phyloP scores from a whole-genome alignment of 2,113 vertebrate species.

The Grallaria varia region DNA sequence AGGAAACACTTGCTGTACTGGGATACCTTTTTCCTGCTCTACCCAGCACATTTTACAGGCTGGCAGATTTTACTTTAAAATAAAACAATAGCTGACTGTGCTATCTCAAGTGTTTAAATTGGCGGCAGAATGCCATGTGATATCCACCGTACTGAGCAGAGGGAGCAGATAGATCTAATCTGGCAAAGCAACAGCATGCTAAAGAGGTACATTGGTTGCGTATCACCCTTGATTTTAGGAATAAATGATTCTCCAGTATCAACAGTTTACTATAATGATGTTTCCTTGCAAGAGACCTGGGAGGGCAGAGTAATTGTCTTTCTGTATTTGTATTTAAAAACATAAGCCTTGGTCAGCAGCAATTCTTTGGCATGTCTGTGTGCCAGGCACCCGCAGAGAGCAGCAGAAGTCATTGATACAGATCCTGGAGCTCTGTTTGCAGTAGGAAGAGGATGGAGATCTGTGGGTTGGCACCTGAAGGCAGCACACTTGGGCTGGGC shows the following conservation, averaged over 20 bases:
- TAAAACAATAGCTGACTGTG: background rate
- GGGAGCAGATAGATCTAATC: background rate
- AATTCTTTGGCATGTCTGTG: background rate
- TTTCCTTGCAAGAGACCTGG: fast-evolving
- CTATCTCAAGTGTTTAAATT: background rate
- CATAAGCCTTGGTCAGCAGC: background rate
- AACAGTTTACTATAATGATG: background rate
- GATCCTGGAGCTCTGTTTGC: background rate
- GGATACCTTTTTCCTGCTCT: background rate
- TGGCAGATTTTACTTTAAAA: background rate
- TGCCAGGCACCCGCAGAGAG: background rate
- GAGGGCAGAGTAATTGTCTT: background rate
- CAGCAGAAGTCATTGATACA: background rate
- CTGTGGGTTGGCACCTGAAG: background rate
- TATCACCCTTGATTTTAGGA: background rate
- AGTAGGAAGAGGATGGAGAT: background rate
- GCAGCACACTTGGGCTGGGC: background rate
- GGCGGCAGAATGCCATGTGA: background rate
- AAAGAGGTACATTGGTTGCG: background rate
- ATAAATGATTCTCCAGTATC: background rate
- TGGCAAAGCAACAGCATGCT: too few relatives aligned
- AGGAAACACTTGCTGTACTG: fast-evolving
- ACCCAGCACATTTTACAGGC: background rate
- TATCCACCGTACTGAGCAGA: background rate
- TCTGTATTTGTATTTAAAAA: background rate